These are phyloP conservation scores for Lomographa bimaculata DNA, from an alignment of 2,888 invertebrate genomes.

Conservation along the genomic window DNA sequence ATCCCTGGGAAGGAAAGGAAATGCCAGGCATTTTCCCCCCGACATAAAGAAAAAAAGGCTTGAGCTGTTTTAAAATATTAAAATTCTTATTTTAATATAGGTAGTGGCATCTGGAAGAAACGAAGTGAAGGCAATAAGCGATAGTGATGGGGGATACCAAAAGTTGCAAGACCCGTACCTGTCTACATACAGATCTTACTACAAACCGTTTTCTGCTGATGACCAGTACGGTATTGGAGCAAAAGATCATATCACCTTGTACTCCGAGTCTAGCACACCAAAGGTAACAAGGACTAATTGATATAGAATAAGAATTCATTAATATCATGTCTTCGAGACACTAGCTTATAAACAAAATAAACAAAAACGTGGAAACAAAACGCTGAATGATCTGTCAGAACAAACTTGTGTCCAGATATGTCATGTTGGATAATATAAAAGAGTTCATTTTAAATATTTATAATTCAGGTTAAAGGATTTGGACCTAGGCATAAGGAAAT, in stretches of 20 bases:
- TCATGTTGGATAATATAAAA: too few relatives aligned
- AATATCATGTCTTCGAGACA: too few relatives aligned
- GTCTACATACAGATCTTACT: slow-evolving; percentile 58
- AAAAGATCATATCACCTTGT: slow-evolving; percentile 74
- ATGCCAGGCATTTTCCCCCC: too few relatives aligned
- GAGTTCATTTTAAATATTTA: too few relatives aligned
- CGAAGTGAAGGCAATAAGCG: slow-evolving; percentile 63
- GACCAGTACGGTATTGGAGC: slow-evolving; percentile 70
- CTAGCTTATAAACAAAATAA: too few relatives aligned
- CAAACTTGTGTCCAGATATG: too few relatives aligned
- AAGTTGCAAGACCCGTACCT: slow-evolving; percentile 68
- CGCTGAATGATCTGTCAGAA: too few relatives aligned
- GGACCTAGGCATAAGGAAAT: slow-evolving; percentile 69
- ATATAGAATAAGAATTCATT: too few relatives aligned
- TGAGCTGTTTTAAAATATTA: too few relatives aligned
- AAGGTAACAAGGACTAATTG: slow-evolving; percentile 46
- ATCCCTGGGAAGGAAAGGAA: too few relatives aligned
- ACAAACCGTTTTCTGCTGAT: slow-evolving; percentile 60
- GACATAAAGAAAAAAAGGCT: too few relatives aligned
- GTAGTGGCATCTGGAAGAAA: slow-evolving; percentile 70
- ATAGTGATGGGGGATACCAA: slow-evolving; percentile 53
- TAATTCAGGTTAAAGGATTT: slow-evolving; percentile 62
- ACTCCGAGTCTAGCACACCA: slow-evolving; percentile 62
- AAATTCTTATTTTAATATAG: slow-evolving; percentile 35
- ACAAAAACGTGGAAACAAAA: too few relatives aligned